Percentiles rank a stretch among this genome's conserved stretches.
phyloP scores from a whole-genome alignment of 2,888 invertebrate species.

The Lymantria dispar region DNA sequence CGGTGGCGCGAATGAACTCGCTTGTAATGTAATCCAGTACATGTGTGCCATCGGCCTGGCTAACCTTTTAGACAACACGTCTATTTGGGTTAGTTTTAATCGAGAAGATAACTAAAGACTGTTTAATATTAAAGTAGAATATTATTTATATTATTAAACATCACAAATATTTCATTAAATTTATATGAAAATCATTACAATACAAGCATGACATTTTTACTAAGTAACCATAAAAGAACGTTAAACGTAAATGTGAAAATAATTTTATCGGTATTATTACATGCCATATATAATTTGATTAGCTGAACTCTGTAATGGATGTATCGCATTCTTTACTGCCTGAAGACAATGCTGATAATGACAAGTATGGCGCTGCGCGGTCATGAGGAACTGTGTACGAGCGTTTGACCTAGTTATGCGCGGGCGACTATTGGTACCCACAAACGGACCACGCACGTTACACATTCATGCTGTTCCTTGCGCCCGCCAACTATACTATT shows the following conservation, averaged over 20 bases:
- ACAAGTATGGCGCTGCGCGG: conserved; percentile 42
- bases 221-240: too few species aligned
- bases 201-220: too few species aligned
- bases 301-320: too few species aligned
- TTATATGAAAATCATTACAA: too few species aligned
- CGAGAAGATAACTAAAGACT: too few species aligned
- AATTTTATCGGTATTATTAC: too few species aligned
- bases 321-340: conserved; percentile 5
- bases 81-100: too few species aligned
- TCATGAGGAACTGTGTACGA: conserved; percentile 63
- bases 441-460: conserved; percentile 41
- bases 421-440: conserved; percentile 53
- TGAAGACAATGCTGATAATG: conserved; percentile 34
- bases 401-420: conserved; percentile 70
- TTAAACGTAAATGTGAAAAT: too few species aligned
- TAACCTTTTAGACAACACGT: conserved; percentile 64
- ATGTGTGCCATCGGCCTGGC: conserved; percentile 71
- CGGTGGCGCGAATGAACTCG: conserved; percentile 76
- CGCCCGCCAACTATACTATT: conserved; percentile 47
- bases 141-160: too few species aligned
- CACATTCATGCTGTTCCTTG: conserved; percentile 30
- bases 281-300: too few species aligned
- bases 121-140: too few species aligned
- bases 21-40: conserved; percentile 71
- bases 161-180: too few species aligned